Conservation (phyloP, 2,888 invertebrate species). For the Eilema depressum region DNA sequence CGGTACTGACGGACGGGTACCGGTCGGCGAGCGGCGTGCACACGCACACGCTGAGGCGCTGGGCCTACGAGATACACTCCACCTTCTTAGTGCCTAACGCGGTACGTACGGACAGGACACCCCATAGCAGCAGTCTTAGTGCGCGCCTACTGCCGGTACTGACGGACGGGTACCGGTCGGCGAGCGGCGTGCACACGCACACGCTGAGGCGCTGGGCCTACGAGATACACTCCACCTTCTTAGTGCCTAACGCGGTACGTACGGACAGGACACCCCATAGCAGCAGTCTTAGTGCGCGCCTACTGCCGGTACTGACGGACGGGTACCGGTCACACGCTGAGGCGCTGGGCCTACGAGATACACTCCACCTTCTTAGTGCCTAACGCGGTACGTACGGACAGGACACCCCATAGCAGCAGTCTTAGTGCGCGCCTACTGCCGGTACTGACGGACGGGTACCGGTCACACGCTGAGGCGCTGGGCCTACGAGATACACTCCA, state of each 20-base stretch:
- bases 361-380: conserved; percentile 98
- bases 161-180: conserved; percentile 95
- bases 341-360: conserved; percentile 99
- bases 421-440: too few relatives aligned
- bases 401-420: conserved; percentile 81
- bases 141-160: conserved; percentile 93
- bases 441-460: too few relatives aligned
- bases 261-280: conserved; percentile 83
- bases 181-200: conserved; percentile 87
- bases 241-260: conserved; percentile 94
- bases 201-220: conserved; percentile 99
- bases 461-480: conserved; percentile 98
- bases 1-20: conserved; percentile 96
- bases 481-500: conserved; percentile 99
- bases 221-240: conserved; percentile 98
- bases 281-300: conserved; percentile 60
- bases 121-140: conserved; percentile 61
- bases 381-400: conserved; percentile 88
- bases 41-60: conserved; percentile 96
- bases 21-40: conserved; percentile 88
- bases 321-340: conserved; percentile 97
- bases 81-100: conserved; percentile 97
- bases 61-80: conserved; percentile 99
- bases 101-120: conserved; percentile 86
- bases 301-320: conserved; percentile 97